Conservation (phyloP, 1,140 invertebrate species). For the Pogonomyrmex californicus region DNA sequence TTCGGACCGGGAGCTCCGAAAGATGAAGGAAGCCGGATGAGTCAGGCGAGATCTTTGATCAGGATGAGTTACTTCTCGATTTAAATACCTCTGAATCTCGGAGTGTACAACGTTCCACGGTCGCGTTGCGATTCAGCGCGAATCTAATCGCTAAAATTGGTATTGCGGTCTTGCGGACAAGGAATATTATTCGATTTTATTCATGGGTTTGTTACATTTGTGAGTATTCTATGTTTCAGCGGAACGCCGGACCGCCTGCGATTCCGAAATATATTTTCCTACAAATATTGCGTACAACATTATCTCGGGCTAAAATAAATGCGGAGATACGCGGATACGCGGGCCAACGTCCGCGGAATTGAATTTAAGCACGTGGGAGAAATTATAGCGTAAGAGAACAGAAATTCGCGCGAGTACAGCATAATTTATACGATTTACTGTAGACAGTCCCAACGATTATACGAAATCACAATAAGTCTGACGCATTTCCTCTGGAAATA, state of each 20-base stretch:
- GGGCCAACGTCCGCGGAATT: slow-evolving; percentile 45
- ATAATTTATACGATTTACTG: background rate
- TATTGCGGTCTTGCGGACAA: background rate
- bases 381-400: background rate
- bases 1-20: background rate
- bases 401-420: background rate
- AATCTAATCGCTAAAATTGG: slow-evolving; percentile 37
- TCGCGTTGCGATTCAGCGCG: slow-evolving; percentile 3
- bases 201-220: background rate
- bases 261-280: slow-evolving; percentile 33
- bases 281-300: slow-evolving; percentile 22
- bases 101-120: background rate
- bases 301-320: slow-evolving; percentile 9
- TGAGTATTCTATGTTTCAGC: background rate
- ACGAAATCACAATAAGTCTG: background rate
- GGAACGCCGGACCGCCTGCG: background rate
- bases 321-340: background rate
- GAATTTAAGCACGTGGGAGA: background rate
- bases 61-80: slow-evolving; percentile 44
- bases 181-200: slow-evolving; percentile 29
- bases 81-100: background rate
- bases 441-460: background rate
- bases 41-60: slow-evolving; percentile 58
- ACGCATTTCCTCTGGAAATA: background rate
- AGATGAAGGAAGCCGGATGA: slow-evolving; percentile 29